Evolutionary conservation across 2,797 vertebrate species (phyloP).

Genomic region (Lutjanus argentimaculatus): DNA sequence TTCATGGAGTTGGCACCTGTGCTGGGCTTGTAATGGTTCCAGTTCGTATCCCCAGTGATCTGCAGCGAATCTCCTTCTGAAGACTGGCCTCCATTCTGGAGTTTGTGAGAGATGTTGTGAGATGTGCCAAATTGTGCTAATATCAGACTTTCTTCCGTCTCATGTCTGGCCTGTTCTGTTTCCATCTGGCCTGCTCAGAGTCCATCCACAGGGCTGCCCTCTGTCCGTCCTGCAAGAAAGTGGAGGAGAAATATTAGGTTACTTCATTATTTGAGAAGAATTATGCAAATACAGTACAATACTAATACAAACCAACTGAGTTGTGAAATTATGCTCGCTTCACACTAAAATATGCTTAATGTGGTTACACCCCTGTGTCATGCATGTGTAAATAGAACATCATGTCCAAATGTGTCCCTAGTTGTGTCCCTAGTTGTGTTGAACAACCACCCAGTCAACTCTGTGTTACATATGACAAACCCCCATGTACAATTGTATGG

Average conservation of each 20-base stretch:
- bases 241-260: conserved; percentile 33
- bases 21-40: conserved; percentile 85
- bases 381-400: not conserved
- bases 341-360: not conserved
- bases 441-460: not conserved
- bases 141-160: conserved; percentile 94
- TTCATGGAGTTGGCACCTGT: conserved; percentile 85
- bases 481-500: not conserved
- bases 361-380: not conserved
- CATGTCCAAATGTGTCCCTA: not conserved
- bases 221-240: conserved; percentile 87
- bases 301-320: not conserved
- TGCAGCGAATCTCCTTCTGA: conserved; percentile 85
- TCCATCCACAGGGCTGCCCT: conserved; percentile 98
- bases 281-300: not conserved
- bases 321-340: not conserved
- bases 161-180: conserved; percentile 95
- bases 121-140: conserved; percentile 88
- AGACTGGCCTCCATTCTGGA: conserved; percentile 92
- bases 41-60: conserved; percentile 89
- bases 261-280: not conserved
- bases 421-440: not conserved
- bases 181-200: conserved; percentile 98
- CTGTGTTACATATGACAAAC: not conserved
- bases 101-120: conserved; percentile 86